These are phyloP conservation scores for Epirrhoe tristata DNA, from an alignment of 2,888 invertebrate genomes.

Conservation along the genomic window DNA sequence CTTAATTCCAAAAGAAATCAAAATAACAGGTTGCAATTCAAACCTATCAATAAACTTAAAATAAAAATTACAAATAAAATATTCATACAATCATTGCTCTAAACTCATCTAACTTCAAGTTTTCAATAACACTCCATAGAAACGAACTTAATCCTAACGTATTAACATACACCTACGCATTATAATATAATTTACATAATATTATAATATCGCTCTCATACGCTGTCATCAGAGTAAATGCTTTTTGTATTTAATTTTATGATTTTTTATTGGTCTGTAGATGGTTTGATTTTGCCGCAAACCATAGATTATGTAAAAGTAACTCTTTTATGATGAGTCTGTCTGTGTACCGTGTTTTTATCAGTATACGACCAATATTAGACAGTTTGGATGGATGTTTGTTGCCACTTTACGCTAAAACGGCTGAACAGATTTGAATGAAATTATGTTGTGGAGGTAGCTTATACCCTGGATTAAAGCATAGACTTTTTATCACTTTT, in stretches of 20 bases:
- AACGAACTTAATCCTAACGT: constrained; percentile 28
- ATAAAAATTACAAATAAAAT: constrained; percentile 6
- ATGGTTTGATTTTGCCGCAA: constrained; percentile 10
- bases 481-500: too few species aligned
- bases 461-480: too few species aligned
- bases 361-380: too few species aligned
- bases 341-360: too few species aligned
- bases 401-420: too few species aligned
- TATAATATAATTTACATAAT: constrained; percentile 30
- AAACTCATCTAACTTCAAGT: constrained; percentile 19
- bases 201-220: constrained; percentile 46
- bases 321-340: neutral
- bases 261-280: constrained; percentile 9
- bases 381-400: too few species aligned
- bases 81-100: constrained; percentile 9
- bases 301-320: neutral
- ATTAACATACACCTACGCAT: constrained; percentile 30
- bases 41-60: neutral
- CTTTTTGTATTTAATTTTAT: constrained; percentile 19
- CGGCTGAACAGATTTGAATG: too few species aligned
- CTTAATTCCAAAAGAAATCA: too few species aligned
- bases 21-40: too few species aligned
- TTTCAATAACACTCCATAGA: constrained; percentile 30
- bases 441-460: too few species aligned
- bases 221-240: constrained; percentile 38